These are phyloP conservation scores for Tokudaia muenninki DNA, from an alignment of 2,797 vertebrate species.

Conservation along the genomic window DNA sequence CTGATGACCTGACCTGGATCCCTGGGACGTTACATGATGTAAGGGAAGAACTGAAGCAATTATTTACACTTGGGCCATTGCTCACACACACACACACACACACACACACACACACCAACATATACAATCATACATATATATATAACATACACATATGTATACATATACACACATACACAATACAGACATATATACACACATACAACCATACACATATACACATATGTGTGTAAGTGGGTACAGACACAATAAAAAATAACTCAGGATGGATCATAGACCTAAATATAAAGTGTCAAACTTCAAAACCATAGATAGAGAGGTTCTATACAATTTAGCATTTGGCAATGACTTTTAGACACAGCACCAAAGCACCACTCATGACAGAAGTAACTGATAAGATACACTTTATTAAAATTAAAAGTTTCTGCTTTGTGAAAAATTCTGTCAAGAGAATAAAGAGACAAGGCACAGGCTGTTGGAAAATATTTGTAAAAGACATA, in stretches of 20 bases:
- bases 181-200: background rate
- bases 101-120: background rate
- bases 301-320: background rate
- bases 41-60: background rate
- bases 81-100: accelerated
- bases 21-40: background rate
- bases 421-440: slow-evolving; percentile 27
- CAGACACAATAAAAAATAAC: background rate
- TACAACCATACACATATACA: background rate
- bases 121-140: background rate
- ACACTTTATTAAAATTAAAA: slow-evolving; percentile 47
- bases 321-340: background rate
- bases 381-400: slow-evolving; percentile 27
- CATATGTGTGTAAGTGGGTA: too few relatives aligned
- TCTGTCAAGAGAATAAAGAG: slow-evolving; percentile 38
- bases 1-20: background rate
- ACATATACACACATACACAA: background rate
- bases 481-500: slow-evolving; percentile 51
- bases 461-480: background rate
- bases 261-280: background rate
- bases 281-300: slow-evolving; percentile 19
- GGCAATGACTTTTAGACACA: background rate
- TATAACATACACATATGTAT: too few relatives aligned
- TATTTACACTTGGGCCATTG: background rate
- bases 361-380: slow-evolving; percentile 8